Base-by-base conservation (phyloP, 2,797 vertebrate species). In the Sebastes itinus region DNA sequence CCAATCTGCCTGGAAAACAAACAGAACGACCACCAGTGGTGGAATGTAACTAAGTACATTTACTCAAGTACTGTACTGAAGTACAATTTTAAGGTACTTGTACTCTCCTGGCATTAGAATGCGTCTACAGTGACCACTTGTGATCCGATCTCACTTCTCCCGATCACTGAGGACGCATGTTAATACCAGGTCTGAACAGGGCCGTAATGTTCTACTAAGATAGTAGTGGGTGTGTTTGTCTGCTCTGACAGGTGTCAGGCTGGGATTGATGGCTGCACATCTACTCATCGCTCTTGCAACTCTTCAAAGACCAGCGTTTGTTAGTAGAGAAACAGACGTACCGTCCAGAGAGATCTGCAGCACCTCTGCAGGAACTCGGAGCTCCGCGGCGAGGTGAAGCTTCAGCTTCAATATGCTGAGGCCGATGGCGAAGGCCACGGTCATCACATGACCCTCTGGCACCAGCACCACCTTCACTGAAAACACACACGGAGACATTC, bases 401-500 rank as follows among this genome's bases (percentile, higher is more conserved):
- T 96, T 97, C 81, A 98, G 92, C 38, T 96, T 84, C 84, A 86
- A 89, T 60, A 96, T 86, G 61, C 94, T 90, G 42, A 86, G 87
- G 2, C 95, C 92, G 63, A 97, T 95, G 70, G 94, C 94, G 81
- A 97, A 97, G 67, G 95, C 90, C 82, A 95, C 89, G 1, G 95
- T 96, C 90, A 97, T 94, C 90, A 96, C 94, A 30, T 97, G 95
- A 67, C 95, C 95, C 62, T 94, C 94, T 5, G 97, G 97, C 82
- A 95, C 85, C 83, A 98, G 92, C 87, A 97, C 88, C 77, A 97
- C 80, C 92, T 97, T 97, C 74, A 98, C 97, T 98, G 82, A 7
- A 85, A 66, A 2, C 70, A 61, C 18, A 70, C 7, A 77, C 8
- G 63, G 1, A 81, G 0, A 77, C 13, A 38, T 1, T 23, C 11